Evolutionary conservation across 1,140 invertebrate genomes (phyloP), one percentile per base, ranked within the genome.

Genomic region (Catajapyx aquilonaris): DNA sequence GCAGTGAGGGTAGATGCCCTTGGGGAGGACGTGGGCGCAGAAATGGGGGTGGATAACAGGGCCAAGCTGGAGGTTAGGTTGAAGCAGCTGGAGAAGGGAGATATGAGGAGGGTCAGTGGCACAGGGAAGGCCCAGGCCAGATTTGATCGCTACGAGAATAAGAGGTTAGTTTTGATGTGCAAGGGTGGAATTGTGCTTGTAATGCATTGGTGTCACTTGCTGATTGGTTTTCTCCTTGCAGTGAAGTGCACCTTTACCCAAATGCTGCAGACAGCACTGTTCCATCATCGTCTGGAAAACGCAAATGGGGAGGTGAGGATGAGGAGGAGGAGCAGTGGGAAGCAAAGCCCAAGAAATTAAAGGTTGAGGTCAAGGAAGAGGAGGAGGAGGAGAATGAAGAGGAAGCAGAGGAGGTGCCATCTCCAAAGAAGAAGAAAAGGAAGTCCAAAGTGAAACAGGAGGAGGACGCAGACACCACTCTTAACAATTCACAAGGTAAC

Each of bases 1-100:
- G 86, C 88, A 1, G 85, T 81, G 1, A 70, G 95, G 47, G 78
- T 96, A 1, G 95, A 99, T 62, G 94, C 93, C 2, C 69, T 99
- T 11, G 87, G 86, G 5, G 94, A 98, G 54, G 80, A 84, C 34
- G 70, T 54, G 0, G 66, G 28, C 23, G 71, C 74, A 47, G 79
- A 85, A 37, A 52, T 95, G 2, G 88, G 90, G 4, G 68, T 74
- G 1, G 77, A 87, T 50, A 83, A 91, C 51, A 78, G 78, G 53
- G 81, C 76, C 0, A 90, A 85, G 50, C 55, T 97, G 23, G 87
- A 94, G 58, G 59, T 66, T 1, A 64, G 77, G 36, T 49, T 95
- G 7, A 61, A 75, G 33, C 42, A 74, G 19, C 49, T 95, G 1
- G 88, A 95, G 60, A 80, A 87, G 57, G 84, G 83, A 1, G 81